Base-by-base conservation (phyloP, 2,113 vertebrate genomes). In the Phaethon lepturus region DNA sequence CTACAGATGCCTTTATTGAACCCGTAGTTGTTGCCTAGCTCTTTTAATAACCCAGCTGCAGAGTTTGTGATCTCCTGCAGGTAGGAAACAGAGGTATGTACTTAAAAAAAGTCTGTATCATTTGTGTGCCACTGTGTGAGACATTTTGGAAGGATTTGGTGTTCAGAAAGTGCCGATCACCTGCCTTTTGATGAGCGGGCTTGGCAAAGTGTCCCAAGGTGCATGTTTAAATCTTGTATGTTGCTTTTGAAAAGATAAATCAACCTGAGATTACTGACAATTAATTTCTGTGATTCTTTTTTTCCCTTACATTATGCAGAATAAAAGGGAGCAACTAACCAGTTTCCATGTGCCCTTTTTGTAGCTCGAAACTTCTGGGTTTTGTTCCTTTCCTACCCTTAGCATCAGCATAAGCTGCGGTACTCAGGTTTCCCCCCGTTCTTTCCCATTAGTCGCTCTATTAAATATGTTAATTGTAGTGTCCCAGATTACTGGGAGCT, bases 391-490 rank as follows among this genome's bases (percentile, higher is more conserved):
- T 91, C 25, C 23, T 19, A 71, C 38, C 28, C 74, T 59, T 59
- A 26, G 40, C 90, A 56, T 88, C 69, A 76, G 25, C 6, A 9
- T 76, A 91, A 95, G 58, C 71, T 91, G 66, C 0, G 1, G 28
- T 90, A 74, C 52, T 24, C 55, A 91, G 53, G 62, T 88, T 90
- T 94, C 31, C 74, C 72, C 40, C 50, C 59, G 79, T 95, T 85
- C 95, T 93, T 95, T 95, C 77, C 84, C 87, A 94, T 97, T 97
- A 96, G 96, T 94, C 78, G 96, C 93, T 97, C 91, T 96, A 96
- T 97, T 97, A 97, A 97, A 95, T 95, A 97, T 96, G 95, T 96
- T 97, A 97, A 97, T 95, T 97, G 91, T 95, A 88, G 74, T 88
- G 84, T 94, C 94, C 95, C 89, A 96, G 96, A 95, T 97, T 97